Evolutionary conservation across 2,888 invertebrate species (phyloP).

Genomic region (Heteromyza rotundicornis): DNA sequence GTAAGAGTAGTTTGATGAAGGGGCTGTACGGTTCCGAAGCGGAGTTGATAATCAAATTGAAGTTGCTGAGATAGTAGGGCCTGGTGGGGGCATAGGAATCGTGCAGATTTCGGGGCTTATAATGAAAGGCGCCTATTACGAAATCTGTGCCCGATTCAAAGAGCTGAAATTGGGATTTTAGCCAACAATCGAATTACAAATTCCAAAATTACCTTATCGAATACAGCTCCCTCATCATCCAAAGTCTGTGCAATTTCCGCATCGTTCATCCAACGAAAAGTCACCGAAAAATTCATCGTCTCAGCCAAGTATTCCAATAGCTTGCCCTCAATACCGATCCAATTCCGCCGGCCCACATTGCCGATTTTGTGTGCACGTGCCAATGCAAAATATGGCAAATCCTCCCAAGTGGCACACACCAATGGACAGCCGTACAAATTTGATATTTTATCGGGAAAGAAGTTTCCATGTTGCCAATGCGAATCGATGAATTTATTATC

Average conservation of each 20-base stretch:
- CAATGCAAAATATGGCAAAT: slow-evolving; percentile 37
- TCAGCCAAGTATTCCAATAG: slow-evolving; percentile 35
- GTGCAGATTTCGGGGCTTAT: slow-evolving; percentile 28
- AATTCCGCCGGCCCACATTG: too few relatives aligned
- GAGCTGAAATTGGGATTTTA: slow-evolving; percentile 31
- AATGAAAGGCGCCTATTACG: slow-evolving; percentile 37
- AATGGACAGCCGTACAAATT: slow-evolving; percentile 53
- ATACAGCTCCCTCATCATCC: slow-evolving; percentile 29
- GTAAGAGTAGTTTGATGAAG: slow-evolving; percentile 35
- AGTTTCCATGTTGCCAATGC: slow-evolving; percentile 30
- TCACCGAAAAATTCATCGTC: slow-evolving; percentile 38
- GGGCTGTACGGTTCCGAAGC: slow-evolving; percentile 30
- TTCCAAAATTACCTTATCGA: slow-evolving; percentile 30
- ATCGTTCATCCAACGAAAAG: slow-evolving; percentile 33
- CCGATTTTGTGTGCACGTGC: neutral
- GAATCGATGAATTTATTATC: slow-evolving; percentile 32
- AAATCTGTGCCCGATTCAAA: slow-evolving; percentile 36
- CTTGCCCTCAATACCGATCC: slow-evolving; percentile 39
- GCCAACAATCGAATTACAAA: too few relatives aligned
- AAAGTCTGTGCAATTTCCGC: slow-evolving; percentile 34
- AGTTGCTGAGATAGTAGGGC: slow-evolving; percentile 35
- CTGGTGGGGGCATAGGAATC: slow-evolving; percentile 33
- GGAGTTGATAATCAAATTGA: slow-evolving; percentile 33
- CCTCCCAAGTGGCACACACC: slow-evolving; percentile 40
- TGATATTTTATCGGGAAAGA: slow-evolving; percentile 45